These are phyloP conservation scores for Pollenia labialis DNA, from an alignment of 2,888 invertebrate species.

Conservation along the genomic window DNA sequence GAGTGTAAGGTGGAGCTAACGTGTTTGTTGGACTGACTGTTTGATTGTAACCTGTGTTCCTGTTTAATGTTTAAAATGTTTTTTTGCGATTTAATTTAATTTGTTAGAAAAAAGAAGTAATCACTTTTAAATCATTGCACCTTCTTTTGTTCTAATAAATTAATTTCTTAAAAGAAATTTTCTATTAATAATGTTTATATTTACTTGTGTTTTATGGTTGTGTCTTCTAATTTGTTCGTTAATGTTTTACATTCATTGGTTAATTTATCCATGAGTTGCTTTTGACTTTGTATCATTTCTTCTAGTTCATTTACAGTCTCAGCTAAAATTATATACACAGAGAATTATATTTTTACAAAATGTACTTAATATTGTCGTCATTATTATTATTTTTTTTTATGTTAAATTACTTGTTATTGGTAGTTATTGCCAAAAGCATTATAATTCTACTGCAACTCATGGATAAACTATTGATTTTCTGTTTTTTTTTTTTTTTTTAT, in stretches of 20 bases:
- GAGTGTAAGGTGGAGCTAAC: slow-evolving; percentile 9
- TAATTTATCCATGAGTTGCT: slow-evolving; percentile 96
- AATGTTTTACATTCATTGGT: slow-evolving; percentile 94
- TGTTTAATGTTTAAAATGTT: slow-evolving; percentile 9
- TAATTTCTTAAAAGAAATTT: slow-evolving; percentile 11
- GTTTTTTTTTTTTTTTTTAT: not conserved
- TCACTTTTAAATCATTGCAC: too few species aligned
- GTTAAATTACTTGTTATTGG: not conserved
- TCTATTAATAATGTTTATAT: slow-evolving; percentile 73
- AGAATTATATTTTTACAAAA: slow-evolving; percentile 80
- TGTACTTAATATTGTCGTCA: not conserved
- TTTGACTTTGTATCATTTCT: slow-evolving; percentile 95
- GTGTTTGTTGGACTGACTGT: slow-evolving; percentile 38
- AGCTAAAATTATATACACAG: slow-evolving; percentile 86
- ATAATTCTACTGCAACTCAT: slow-evolving; percentile 85
- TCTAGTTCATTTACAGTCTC: slow-evolving; percentile 95
- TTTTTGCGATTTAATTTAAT: not conserved
- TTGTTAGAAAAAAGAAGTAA: slow-evolving; percentile 37
- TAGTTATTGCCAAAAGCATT: not conserved
- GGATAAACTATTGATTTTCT: slow-evolving; percentile 88
- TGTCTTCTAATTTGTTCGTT: slow-evolving; percentile 95
- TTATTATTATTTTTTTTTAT: not conserved
- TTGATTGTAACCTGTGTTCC: slow-evolving; percentile 57
- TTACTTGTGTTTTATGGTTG: slow-evolving; percentile 94
- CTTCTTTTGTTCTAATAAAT: slow-evolving; percentile 47